phyloP scores from a whole-genome alignment of 2,888 invertebrate species.

The Mechanitis mazaeus region DNA sequence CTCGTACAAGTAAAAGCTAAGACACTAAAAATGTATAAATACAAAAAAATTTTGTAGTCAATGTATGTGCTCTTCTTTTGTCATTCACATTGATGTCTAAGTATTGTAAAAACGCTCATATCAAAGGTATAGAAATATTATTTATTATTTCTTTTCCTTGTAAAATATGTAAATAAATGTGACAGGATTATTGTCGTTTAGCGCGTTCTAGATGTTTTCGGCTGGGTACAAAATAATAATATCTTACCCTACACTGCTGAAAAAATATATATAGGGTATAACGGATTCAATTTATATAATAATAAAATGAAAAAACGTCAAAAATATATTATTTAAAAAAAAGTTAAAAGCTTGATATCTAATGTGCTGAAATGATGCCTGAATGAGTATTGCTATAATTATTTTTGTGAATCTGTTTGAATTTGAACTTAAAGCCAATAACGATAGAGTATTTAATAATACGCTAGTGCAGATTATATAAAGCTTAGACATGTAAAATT shows the following conservation, averaged over 20 bases:
- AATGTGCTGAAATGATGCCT: no score
- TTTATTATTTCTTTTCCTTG: constrained; percentile 68
- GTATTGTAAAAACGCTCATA: constrained; percentile 66
- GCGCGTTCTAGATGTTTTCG: constrained; percentile 15
- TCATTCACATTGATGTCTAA: constrained; percentile 22
- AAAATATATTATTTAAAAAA: no score
- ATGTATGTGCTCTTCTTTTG: constrained; percentile 16
- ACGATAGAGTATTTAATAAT: constrained; percentile 2
- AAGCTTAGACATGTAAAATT: constrained; percentile 1
- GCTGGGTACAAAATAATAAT: neutral
- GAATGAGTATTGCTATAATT: no score
- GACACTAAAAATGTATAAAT: constrained; percentile 4
- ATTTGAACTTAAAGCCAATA: neutral
- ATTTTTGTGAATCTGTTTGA: neutral
- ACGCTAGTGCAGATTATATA: constrained; percentile 6
- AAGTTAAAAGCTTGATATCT: no score
- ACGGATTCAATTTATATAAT: no score
- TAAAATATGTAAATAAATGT: constrained; percentile 73
- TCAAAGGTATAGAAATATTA: constrained; percentile 68
- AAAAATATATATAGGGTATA: no score
- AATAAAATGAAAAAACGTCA: no score
- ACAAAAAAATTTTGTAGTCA: constrained; percentile 12
- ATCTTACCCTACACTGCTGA: neutral
- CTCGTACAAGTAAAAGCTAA: constrained; percentile 1
- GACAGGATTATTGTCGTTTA: constrained; percentile 36